Evolutionary conservation across 2,113 vertebrate genomes (phyloP), one percentile per base, ranked within the genome.

Genomic region (Gallinago undulata): DNA sequence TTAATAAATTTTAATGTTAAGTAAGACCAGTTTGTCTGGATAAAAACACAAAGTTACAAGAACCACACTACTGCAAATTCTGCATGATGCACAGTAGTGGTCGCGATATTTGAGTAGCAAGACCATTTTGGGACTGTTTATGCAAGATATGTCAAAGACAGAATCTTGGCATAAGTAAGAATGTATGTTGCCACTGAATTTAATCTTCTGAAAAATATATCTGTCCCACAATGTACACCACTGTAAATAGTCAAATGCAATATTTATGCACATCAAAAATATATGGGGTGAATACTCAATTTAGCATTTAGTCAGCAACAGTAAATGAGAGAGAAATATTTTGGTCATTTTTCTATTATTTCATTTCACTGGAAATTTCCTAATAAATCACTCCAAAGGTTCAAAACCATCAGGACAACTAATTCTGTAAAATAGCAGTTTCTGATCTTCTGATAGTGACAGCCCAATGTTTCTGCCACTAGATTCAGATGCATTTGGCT

Each of bases 1-100:
- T 95, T 97, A 97, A 94, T 87, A 95, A 97, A 95, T 82, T 97
- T 97, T 97, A 97, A 97, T 96, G 94, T 96, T 96, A 97, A 97
- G 94, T 96, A 97, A 97, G 94, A 97, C 62, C 75, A 63, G 78
- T 95, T 89, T 94, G 62, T 88, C 90, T 73, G 60, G 78, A 95
- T 97, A 97, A 96, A 96, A 97, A 96, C 67, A 80, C 73, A 39
- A 95, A 93, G 89, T 92, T 95, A 87, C 97, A 96, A 89, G 92
- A 93, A 93, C 35, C 41, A 90, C 51, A 86, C 88, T 95, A 78
- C 63, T 91, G 91, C 41, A 90, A 92, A 90, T 85, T 81, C 80
- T 69, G 84, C 80, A 72, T 50, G 81, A 95, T 77, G 90, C 80
- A 73, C 83, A 97, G 96, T 84, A 96, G 93, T 89, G 95, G 47